These are phyloP conservation scores for Chlamydotis undulata DNA, from an alignment of 2,113 vertebrate species.

Conservation along the genomic window DNA sequence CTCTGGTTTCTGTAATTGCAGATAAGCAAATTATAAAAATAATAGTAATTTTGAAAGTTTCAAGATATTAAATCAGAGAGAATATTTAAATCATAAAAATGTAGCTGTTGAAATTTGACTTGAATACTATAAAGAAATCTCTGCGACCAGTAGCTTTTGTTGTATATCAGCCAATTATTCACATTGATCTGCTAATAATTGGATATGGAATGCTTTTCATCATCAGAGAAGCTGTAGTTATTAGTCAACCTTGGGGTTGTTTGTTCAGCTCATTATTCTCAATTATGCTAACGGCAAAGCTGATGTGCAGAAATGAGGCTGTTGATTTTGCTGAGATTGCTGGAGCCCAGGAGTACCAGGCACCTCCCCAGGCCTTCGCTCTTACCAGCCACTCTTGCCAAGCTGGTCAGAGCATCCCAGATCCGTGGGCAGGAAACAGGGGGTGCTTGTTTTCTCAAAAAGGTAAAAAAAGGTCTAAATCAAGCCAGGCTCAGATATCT, in stretches of 20 bases:
- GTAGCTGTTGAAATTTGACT: background rate
- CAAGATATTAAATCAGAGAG: background rate
- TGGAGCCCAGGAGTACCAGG: background rate
- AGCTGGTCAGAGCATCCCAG: background rate
- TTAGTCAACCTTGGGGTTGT: background rate
- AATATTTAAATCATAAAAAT: background rate
- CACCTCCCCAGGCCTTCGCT: background rate
- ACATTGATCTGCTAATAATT: slow-evolving; percentile 14
- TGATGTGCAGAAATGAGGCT: background rate
- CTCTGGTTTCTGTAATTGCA: background rate
- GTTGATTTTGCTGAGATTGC: slow-evolving; percentile 8
- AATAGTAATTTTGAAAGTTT: background rate
- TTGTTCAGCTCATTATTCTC: slow-evolving; percentile 25
- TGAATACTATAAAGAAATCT: background rate
- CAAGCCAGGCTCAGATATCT: background rate
- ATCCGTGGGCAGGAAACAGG: background rate
- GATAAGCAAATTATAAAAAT: background rate
- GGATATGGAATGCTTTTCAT: background rate
- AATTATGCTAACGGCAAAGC: slow-evolving; percentile 1
- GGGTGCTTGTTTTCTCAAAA: background rate
- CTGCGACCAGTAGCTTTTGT: background rate
- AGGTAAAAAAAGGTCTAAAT: background rate
- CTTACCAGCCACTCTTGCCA: background rate
- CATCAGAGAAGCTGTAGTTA: slow-evolving; percentile 4
- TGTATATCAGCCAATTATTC: background rate